Percentiles rank a stretch among this genome's conserved stretches.
Evolutionary conservation across 2,797 vertebrate genomes (phyloP).

Genomic region (Sebastes diaconus): DNA sequence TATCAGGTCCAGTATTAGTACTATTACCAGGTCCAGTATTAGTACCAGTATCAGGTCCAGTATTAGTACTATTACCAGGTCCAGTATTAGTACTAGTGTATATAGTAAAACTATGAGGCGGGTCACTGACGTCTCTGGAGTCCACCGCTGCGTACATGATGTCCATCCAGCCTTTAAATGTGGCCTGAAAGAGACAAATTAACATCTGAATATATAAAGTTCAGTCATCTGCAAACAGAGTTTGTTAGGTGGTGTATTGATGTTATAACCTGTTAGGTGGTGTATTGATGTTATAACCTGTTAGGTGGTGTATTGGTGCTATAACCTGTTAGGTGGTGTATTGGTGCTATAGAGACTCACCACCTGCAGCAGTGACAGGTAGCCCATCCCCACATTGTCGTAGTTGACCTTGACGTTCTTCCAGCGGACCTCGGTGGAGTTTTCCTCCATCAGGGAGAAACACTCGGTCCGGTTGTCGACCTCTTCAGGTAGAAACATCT

Average conservation of each 20-base stretch:
- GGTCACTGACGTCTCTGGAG: slow-evolving; percentile 70
- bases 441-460: slow-evolving; percentile 63
- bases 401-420: slow-evolving; percentile 91
- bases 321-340: no score
- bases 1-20: neutral
- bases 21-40: neutral
- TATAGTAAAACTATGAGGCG: no score
- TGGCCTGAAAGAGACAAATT: slow-evolving; percentile 65
- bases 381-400: slow-evolving; percentile 94
- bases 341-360: slow-evolving; percentile 75
- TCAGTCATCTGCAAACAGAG: neutral
- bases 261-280: no score
- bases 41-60: neutral
- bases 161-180: slow-evolving; percentile 86
- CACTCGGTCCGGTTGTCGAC: slow-evolving; percentile 90
- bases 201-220: neutral
- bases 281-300: no score
- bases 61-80: no score
- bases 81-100: neutral
- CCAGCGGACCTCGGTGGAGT: slow-evolving; percentile 83
- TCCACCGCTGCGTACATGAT: slow-evolving; percentile 84
- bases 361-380: slow-evolving; percentile 95
- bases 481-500: slow-evolving; percentile 39
- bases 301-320: no score
- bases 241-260: no score